phyloP scores from a whole-genome alignment of 2,113 vertebrate genomes.

The Origma solitaria region DNA sequence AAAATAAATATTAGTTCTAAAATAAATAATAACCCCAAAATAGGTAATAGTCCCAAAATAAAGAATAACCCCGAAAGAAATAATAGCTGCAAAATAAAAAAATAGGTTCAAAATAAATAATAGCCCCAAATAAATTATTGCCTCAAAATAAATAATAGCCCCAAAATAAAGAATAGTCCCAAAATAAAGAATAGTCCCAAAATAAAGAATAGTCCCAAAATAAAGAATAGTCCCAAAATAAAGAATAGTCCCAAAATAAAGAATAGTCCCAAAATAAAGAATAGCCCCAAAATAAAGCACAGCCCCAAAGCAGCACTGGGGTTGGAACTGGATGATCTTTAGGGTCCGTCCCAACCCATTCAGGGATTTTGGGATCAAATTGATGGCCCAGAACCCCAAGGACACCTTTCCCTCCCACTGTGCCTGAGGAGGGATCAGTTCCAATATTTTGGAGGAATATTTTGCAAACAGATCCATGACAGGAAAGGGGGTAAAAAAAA shows the following conservation, averaged over 20 bases:
- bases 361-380: neutral
- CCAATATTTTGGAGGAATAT: neutral
- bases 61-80: neutral
- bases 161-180: neutral
- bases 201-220: too few relatives aligned
- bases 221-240: neutral
- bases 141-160: too few relatives aligned
- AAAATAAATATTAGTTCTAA: neutral
- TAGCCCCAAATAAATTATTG: too few relatives aligned
- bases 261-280: neutral
- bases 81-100: too few relatives aligned
- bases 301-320: neutral
- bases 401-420: rapidly evolving
- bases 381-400: rapidly evolving
- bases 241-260: neutral
- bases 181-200: too few relatives aligned
- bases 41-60: neutral
- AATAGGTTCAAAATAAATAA: too few relatives aligned
- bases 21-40: neutral
- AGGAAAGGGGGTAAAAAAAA: neutral
- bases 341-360: neutral
- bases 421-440: neutral
- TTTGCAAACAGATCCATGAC: neutral
- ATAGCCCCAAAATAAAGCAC: neutral
- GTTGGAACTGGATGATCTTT: neutral